Conservation (phyloP, 1,140 invertebrate genomes). For the Sipha flava region DNA sequence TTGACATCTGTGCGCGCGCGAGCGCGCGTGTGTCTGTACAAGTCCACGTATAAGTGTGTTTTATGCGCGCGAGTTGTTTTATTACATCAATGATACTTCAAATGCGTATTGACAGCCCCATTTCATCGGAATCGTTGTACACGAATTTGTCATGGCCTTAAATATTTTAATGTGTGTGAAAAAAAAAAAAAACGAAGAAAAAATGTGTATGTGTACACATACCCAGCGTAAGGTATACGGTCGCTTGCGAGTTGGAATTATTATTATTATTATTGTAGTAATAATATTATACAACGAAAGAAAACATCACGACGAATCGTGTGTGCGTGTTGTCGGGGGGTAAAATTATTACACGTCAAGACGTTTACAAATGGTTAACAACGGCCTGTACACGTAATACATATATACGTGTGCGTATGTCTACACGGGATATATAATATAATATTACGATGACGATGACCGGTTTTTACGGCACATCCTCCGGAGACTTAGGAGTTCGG, state of each 20-base stretch:
- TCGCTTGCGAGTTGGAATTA: not conserved
- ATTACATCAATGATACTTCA: not conserved
- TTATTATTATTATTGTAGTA: not conserved
- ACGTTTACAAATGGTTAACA: too few relatives aligned
- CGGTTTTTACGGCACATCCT: not conserved
- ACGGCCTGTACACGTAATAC: not conserved
- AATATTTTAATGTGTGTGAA: not conserved
- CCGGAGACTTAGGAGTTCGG: not conserved
- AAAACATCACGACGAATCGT: not conserved
- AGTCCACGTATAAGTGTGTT: too few relatives aligned
- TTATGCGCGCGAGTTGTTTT: not conserved
- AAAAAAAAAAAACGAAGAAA: not conserved
- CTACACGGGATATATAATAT: not conserved
- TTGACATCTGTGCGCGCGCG: not conserved
- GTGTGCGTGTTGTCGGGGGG: not conserved
- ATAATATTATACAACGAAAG: too few relatives aligned
- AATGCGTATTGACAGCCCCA: not conserved
- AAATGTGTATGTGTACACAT: not conserved
- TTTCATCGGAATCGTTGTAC: not conserved
- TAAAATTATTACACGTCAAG: not conserved
- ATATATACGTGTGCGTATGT: not conserved
- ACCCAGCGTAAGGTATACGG: not conserved
- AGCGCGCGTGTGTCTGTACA: not conserved
- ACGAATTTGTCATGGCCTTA: not conserved
- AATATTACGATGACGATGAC: not conserved